Evolutionary conservation across 2,113 vertebrate species (phyloP).

Genomic region (Podiceps cristatus): DNA sequence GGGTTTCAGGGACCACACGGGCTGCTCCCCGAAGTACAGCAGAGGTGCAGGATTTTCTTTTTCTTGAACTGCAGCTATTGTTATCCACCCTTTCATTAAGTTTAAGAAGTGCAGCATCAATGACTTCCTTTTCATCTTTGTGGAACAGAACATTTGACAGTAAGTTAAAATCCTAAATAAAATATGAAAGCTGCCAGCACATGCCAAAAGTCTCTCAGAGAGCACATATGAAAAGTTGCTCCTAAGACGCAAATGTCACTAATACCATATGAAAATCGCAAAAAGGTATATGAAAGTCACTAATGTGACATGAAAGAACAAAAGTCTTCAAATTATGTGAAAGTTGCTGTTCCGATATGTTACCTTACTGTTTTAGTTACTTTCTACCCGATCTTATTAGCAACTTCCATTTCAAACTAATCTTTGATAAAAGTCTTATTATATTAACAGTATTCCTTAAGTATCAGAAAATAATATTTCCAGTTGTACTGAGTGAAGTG

Average conservation of each 20-base stretch:
- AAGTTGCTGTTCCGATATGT: constrained; percentile 24
- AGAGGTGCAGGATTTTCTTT: not conserved
- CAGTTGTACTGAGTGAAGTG: constrained; percentile 21
- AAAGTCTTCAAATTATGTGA: constrained; percentile 66
- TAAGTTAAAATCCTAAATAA: constrained; percentile 62
- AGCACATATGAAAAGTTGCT: constrained; percentile 34
- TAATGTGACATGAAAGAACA: constrained; percentile 70
- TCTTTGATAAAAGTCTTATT: constrained; percentile 71
- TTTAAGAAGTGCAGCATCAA: constrained; percentile 11
- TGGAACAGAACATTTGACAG: constrained; percentile 34
- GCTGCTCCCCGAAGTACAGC: not conserved
- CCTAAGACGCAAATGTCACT: constrained; percentile 20
- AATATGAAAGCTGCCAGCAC: constrained; percentile 55
- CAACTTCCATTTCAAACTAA: constrained; percentile 70
- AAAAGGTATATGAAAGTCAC: constrained; percentile 65
- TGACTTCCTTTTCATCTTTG: constrained; percentile 52
- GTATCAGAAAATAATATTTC: constrained; percentile 54
- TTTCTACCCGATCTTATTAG: constrained; percentile 69
- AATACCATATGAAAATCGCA: constrained; percentile 68
- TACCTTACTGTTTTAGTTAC: constrained; percentile 45
- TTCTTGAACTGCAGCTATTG: not conserved
- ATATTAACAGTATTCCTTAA: constrained; percentile 62
- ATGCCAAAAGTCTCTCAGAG: not conserved
- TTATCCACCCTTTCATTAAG: constrained; percentile 6
- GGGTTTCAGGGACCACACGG: not conserved